Evolutionary conservation across 2,888 invertebrate species (phyloP).

Genomic region (Chymomyza fuscimana): DNA sequence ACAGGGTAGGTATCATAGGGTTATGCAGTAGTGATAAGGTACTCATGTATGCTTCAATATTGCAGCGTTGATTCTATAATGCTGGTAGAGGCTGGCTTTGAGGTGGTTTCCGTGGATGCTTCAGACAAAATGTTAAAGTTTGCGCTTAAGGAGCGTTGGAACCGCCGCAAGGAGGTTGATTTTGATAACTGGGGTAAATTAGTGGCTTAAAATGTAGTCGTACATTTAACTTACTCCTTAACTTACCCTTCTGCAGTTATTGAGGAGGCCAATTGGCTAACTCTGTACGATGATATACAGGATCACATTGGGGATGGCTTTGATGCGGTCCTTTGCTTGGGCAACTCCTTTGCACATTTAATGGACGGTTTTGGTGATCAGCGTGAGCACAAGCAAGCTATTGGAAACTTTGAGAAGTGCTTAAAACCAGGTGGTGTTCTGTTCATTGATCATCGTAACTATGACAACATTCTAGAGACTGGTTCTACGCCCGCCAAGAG

Average conservation of each 20-base stretch:
- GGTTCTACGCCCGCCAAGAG: constrained; percentile 90
- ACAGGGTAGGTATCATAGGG: constrained; percentile 84
- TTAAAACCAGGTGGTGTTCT: constrained; percentile 92
- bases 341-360: constrained; percentile 95
- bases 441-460: constrained; percentile 93
- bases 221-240: no score
- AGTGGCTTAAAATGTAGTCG: no score
- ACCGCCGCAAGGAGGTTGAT: constrained; percentile 86
- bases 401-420: constrained; percentile 89
- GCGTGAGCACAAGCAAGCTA: constrained; percentile 88
- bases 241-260: constrained; percentile 83
- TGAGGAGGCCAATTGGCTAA: constrained; percentile 95
- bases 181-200: constrained; percentile 92
- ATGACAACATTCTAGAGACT: constrained; percentile 88
- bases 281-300: constrained; percentile 87
- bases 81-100: constrained; percentile 92
- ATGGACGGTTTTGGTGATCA: constrained; percentile 90
- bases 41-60: neutral
- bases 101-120: constrained; percentile 92
- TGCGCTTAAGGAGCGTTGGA: constrained; percentile 92
- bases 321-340: constrained; percentile 93
- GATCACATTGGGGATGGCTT: constrained; percentile 84
- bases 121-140: constrained; percentile 96
- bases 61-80: constrained; percentile 91
- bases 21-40: no score